These are phyloP conservation scores for Prosopocoilus inquinatus DNA, from an alignment of 2,888 invertebrate species.

Conservation along the genomic window DNA sequence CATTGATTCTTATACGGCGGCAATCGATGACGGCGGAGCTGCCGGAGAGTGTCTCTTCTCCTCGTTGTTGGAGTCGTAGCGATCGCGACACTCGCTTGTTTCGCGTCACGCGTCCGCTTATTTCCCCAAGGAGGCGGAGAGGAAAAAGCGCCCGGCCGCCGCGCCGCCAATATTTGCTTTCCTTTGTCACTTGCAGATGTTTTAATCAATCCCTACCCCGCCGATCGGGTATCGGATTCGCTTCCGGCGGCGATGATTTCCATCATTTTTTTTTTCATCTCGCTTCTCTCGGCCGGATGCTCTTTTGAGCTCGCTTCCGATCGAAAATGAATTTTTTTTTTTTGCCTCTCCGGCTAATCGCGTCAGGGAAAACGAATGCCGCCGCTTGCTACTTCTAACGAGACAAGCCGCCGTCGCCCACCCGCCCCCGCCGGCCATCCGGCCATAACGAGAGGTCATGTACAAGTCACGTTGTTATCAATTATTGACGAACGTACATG, in stretches of 20 bases:
- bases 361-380: no score
- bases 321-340: no score
- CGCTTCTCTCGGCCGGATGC: no score
- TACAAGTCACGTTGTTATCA: not conserved
- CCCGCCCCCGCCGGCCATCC: no score
- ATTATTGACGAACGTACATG: not conserved
- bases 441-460: no score
- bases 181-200: conserved; percentile 25
- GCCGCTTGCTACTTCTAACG: no score
- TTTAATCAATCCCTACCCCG: conserved; percentile 12
- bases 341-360: no score
- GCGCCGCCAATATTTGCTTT: conserved; percentile 19
- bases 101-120: conserved; percentile 25
- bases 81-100: conserved; percentile 13
- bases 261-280: conserved; percentile 2
- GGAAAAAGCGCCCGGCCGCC: conserved; percentile 22
- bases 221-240: conserved; percentile 1
- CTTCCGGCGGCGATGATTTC: conserved; percentile 7
- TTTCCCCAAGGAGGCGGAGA: conserved; percentile 25
- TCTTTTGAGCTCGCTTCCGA: no score
- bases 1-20: no score
- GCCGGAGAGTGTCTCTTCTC: no score
- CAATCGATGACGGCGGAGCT: no score
- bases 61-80: conserved; percentile 12
- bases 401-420: no score